These are phyloP conservation scores for Betta splendens DNA, from an alignment of 2,797 vertebrate genomes.

Conservation along the genomic window DNA sequence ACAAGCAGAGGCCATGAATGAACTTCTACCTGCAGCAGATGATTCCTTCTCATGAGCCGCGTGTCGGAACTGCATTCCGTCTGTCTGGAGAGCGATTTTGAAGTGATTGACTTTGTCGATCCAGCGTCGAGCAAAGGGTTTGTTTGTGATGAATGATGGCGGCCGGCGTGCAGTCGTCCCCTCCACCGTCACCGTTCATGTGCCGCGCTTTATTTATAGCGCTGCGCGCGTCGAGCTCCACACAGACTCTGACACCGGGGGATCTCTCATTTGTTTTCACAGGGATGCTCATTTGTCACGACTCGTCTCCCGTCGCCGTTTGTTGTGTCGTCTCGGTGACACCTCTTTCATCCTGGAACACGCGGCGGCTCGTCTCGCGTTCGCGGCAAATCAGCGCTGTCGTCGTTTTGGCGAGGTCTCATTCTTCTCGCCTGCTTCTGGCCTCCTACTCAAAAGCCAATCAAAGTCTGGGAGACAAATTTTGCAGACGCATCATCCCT, in stretches of 20 bases:
- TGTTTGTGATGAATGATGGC: slow-evolving; percentile 13
- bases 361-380: slow-evolving; percentile 23
- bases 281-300: slow-evolving; percentile 23
- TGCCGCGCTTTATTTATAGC: slow-evolving; percentile 12
- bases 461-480: slow-evolving; percentile 32
- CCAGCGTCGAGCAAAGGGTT: background rate
- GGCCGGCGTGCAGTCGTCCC: background rate
- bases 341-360: slow-evolving; percentile 31
- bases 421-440: slow-evolving; percentile 1
- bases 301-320: slow-evolving; percentile 17
- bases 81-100: slow-evolving; percentile 11
- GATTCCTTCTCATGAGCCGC: slow-evolving; percentile 4
- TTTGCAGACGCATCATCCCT: slow-evolving; percentile 13
- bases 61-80: background rate
- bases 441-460: slow-evolving; percentile 28
- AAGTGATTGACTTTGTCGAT: slow-evolving; percentile 10
- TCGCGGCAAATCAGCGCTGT: slow-evolving; percentile 34
- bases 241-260: slow-evolving; percentile 9
- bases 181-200: slow-evolving; percentile 9
- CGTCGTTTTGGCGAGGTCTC: slow-evolving; percentile 13
- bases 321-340: slow-evolving; percentile 20
- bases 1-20: no score
- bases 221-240: slow-evolving; percentile 12
- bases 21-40: no score
- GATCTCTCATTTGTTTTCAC: slow-evolving; percentile 19